A percentile compares a stretch with the other conserved stretches of the same genome.
Conservation (phyloP, 2,888 invertebrate species). For the Geophilus truncorum region DNA sequence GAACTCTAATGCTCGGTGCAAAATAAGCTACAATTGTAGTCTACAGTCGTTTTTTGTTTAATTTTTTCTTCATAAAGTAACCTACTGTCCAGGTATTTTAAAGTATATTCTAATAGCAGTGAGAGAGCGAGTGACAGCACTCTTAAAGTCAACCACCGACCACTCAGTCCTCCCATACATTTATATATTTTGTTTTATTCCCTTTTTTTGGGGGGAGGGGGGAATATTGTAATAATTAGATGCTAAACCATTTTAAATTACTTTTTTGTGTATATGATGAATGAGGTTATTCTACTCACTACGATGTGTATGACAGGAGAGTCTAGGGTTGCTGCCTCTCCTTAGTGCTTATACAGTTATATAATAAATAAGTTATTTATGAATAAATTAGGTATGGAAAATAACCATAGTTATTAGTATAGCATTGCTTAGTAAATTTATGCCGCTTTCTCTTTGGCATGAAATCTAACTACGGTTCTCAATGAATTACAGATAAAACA, state of each 20-base stretch:
- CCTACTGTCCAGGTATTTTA: conserved; percentile 14
- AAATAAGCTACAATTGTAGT: conserved; percentile 32
- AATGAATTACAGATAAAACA: conserved; percentile 33
- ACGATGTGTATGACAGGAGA: conserved; percentile 35
- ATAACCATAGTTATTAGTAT: conserved; percentile 32
- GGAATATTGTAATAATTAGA: conserved; percentile 20
- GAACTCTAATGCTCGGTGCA: conserved; percentile 31
- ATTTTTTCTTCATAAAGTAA: conserved; percentile 30
- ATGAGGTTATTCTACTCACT: conserved; percentile 33
- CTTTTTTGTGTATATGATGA: conserved; percentile 35
- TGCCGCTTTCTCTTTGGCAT: conserved; percentile 34
- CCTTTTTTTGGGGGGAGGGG: conserved; percentile 23
- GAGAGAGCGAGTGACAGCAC: conserved; percentile 14
- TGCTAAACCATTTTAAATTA: conserved; percentile 32
- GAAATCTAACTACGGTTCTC: conserved; percentile 34
- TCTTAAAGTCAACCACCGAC: not conserved
- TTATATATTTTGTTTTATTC: conserved; percentile 28
- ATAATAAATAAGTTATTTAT: conserved; percentile 35
- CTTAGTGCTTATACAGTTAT: conserved; percentile 35
- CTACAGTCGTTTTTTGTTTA: conserved; percentile 27
- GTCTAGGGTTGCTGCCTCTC: conserved; percentile 32
- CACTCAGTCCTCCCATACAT: conserved; percentile 29
- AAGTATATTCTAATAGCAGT: conserved; percentile 11
- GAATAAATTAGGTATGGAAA: conserved; percentile 34
- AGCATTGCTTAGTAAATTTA: conserved; percentile 31